phyloP scores from a whole-genome alignment of 2,797 vertebrate species.

The Carapus acus region DNA sequence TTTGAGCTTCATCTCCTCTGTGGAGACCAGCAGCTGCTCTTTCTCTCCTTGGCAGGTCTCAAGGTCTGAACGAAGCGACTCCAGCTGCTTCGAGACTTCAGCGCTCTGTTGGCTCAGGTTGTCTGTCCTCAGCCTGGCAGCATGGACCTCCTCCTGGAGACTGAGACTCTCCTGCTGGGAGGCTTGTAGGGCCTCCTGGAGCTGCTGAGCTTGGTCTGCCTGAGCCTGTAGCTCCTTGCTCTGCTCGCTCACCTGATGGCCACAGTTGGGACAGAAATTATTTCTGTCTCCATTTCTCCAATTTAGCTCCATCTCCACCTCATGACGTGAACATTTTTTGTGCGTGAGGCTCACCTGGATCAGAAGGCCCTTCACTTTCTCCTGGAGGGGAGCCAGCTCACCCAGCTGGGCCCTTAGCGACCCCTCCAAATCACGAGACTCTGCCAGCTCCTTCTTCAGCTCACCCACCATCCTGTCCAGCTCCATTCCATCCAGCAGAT shows the following conservation, averaged over 20 bases:
- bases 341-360: constrained; percentile 44
- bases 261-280: background rate
- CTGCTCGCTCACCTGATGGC: constrained; percentile 46
- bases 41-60: constrained; percentile 50
- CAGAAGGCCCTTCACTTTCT: constrained; percentile 43
- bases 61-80: constrained; percentile 53
- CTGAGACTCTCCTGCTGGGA: constrained; percentile 42
- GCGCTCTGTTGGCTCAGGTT: constrained; percentile 33
- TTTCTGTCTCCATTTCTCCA: too few relatives aligned
- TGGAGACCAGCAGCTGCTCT: constrained; percentile 37
- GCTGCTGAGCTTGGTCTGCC: constrained; percentile 43
- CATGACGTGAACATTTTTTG: background rate
- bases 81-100: constrained; percentile 31
- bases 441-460: constrained; percentile 66
- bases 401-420: constrained; percentile 66
- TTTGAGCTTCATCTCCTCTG: constrained; percentile 57
- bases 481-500: constrained; percentile 69
- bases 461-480: constrained; percentile 70
- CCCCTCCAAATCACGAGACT: constrained; percentile 59
- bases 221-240: constrained; percentile 50
- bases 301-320: too few relatives aligned
- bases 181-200: constrained; percentile 54
- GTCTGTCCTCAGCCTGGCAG: constrained; percentile 30
- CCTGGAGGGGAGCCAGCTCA: constrained; percentile 37
- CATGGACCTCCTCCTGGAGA: constrained; percentile 24